Base-by-base conservation (phyloP, 2,113 vertebrate genomes). In the Rhineura floridana region DNA sequence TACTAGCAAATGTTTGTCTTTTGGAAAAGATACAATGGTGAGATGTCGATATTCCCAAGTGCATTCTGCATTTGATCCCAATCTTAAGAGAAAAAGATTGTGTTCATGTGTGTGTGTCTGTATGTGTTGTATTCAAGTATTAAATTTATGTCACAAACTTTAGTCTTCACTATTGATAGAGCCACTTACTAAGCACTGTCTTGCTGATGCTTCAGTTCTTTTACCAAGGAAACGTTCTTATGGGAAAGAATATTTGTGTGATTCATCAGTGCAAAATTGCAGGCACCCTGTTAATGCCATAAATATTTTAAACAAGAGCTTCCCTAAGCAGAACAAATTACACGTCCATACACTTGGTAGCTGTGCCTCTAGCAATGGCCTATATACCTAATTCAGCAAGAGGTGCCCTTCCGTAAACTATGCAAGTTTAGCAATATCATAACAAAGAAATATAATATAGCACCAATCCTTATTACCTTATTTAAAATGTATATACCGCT, bases 271-370 rank as follows among this genome's bases (percentile, higher is more conserved):
- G 87, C 69, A 90, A 92, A 93, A 91, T 13, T 73, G 55, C 21
- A 77, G 75, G 79, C 62, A 90, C 90, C 59, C 94, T 65, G 11
- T 92, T 91, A 93, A 90, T 94, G 88, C 69, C 83, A 91, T 85
- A 93, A 94, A 91, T 91, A 84, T 89, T 94, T 94, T 94, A 89
- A 93, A 95, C 76, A 91, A 85, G 86, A 86, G 85, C 85, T 80
- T 92, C 83, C 86, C 52, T 44, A 59, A 85, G 59, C 36, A 39
- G 75, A 88, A 73, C 73, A 85, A 86, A 46, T 91, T 91, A 90
- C 50, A 87, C 70, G 84, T 82, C 48, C 90, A 0, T 91, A 86
- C 87, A 39, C 0, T 88, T 87, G 90, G 76, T 75, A 82, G 50
- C 73, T 82, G 42, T 89, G 46, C 65, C 91, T 89, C 86, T 87